Base-by-base conservation (phyloP, 1,140 invertebrate species). In the Zaprionus kolodkinae region DNA sequence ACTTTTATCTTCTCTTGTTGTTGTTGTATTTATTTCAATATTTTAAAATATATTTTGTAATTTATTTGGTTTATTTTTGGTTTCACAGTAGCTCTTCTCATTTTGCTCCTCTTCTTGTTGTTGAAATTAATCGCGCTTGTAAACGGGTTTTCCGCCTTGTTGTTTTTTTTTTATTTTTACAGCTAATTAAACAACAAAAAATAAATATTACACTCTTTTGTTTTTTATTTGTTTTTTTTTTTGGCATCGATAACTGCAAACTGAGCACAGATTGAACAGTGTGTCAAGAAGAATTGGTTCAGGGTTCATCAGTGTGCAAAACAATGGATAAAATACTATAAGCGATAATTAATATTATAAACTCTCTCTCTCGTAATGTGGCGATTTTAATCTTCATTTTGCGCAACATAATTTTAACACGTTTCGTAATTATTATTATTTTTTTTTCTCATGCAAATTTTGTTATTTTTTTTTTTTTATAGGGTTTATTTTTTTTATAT, bases 131-230 rank as follows among this genome's bases (percentile, higher is more conserved):
- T 30, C 27, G 13, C 33, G 21, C 60, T 55, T 35, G 13, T 45
- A 68, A 57, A 69, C 43, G 63, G 27, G 57, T 13, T 56, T 56
- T 67, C 21, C 27, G 60, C 67, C 13, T 45, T 9, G 40, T 17
- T 15, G 6, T 43, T 43, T 0, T 43, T 45, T 40, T 6, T 40
- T 81, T 11, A 21, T 21, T 6, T 25, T 13, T 55, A 27, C 43
- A 71, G 66, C 82, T 87, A 76, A 79, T 82, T 79, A 71, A 81
- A 82, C 61, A 75, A 73, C 13, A 59, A 59, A 76, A 76, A 70
- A 50, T 71, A 57, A 78, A 72, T 70, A 76, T 57, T 43, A 40
- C 60, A 52, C n/a, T 17, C 12, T 38, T 52, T 45, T 61, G 17
- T 30, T 57, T 64, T 71, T 63, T 66, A 52, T 21, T 30, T 35